Conservation (phyloP, 92 coral and sea anemone genomes). For the Palythoa grandis region DNA sequence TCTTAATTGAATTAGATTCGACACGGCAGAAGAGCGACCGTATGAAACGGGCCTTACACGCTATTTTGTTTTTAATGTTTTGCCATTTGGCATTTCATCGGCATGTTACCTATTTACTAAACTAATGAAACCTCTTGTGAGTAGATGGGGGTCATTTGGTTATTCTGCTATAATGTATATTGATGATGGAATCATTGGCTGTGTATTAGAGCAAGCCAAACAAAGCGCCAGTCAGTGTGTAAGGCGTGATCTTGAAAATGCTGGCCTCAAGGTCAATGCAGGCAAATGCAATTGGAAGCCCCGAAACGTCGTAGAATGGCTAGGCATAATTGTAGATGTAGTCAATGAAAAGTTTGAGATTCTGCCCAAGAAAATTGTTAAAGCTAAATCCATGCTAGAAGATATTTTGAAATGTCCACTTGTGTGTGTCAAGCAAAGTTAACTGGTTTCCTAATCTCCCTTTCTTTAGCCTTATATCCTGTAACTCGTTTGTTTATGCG, state of each 20-base stretch:
- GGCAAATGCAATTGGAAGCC: constrained; percentile 37
- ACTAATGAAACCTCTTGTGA: constrained; percentile 59
- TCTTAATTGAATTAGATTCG: no score
- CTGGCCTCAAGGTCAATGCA: constrained; percentile 27
- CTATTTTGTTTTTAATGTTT: constrained; percentile 52
- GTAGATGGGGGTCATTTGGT: constrained; percentile 55
- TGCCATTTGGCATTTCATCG: constrained; percentile 68
- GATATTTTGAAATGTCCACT: constrained; percentile 1
- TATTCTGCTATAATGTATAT: constrained; percentile 49
- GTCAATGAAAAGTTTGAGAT: constrained; percentile 47
- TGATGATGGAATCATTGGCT: constrained; percentile 57
- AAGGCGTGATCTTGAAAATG: constrained; percentile 17
- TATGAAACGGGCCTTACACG: constrained; percentile 13
- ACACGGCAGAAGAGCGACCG: no score
- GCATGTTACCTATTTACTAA: constrained; percentile 69
- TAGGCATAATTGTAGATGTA: constrained; percentile 30
- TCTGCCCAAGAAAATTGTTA: constrained; percentile 39
- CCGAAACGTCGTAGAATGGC: constrained; percentile 53
- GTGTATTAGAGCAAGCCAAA: not conserved
- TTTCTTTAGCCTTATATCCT: not conserved
- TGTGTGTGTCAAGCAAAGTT: constrained; percentile 3
- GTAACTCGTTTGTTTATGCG: constrained; percentile 5
- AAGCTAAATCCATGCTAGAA: constrained; percentile 32
- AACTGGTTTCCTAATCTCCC: constrained; percentile 8
- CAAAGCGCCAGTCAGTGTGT: not conserved